phyloP scores from a whole-genome alignment of 2,888 invertebrate genomes.

The Ptychoptera contaminata region DNA sequence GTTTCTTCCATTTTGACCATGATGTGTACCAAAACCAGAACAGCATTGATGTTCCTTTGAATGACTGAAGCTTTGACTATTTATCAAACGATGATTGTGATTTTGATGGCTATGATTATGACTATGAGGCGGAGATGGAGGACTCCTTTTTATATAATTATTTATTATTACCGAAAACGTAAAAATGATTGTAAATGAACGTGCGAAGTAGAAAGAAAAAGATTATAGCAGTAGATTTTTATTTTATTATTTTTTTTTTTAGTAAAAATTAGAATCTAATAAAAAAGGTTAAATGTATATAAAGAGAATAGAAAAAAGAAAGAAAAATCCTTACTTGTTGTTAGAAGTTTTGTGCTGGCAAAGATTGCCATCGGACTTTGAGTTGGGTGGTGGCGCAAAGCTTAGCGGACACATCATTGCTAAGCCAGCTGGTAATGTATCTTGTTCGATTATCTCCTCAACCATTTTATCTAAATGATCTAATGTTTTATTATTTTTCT shows the following conservation, averaged over 20 bases:
- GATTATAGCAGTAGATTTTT: not conserved
- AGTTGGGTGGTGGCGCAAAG: constrained; percentile 21
- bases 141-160: not conserved
- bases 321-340: not conserved
- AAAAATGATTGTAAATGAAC: not conserved
- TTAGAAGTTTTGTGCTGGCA: constrained; percentile 19
- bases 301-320: not conserved
- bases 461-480: constrained; percentile 32
- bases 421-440: constrained; percentile 15
- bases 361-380: constrained; percentile 26
- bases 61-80: constrained; percentile 28
- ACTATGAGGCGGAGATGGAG: not conserved
- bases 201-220: not conserved
- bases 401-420: constrained; percentile 21
- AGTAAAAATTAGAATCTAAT: not conserved
- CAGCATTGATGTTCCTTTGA: constrained; percentile 27
- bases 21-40: constrained; percentile 22
- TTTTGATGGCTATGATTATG: constrained; percentile 1
- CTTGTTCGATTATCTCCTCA: constrained; percentile 24
- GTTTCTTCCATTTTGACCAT: constrained; percentile 16
- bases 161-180: not conserved
- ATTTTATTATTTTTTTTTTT: not conserved
- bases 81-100: constrained; percentile 6
- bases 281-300: not conserved
- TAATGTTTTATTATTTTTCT: constrained; percentile 28